These are phyloP conservation scores for Pocillopora meandrina DNA, from an alignment of 92 coral and sea anemone genomes.

Conservation along the genomic window DNA sequence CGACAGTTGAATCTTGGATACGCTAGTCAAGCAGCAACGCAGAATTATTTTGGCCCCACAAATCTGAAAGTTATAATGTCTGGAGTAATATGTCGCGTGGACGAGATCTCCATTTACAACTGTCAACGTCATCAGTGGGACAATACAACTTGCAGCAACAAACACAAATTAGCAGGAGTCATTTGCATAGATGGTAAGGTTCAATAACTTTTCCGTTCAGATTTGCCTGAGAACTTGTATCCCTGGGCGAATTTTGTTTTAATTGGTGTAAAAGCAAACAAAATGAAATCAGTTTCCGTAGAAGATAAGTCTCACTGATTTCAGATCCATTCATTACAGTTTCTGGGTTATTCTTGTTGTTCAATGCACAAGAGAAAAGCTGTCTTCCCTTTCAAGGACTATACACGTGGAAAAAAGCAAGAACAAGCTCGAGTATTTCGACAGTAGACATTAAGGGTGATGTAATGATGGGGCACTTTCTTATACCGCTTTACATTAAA, in stretches of 20 bases:
- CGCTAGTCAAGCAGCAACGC: slow-evolving; percentile 59
- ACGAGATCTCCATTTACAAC: slow-evolving; percentile 76
- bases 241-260: not conserved
- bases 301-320: too few species aligned
- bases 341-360: too few species aligned
- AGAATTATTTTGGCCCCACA: slow-evolving; percentile 51
- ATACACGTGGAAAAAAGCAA: too few species aligned
- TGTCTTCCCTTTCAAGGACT: too few species aligned
- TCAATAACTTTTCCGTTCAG: not conserved
- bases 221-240: too few species aligned
- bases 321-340: too few species aligned
- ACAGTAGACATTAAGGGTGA: too few species aligned
- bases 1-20: slow-evolving; percentile 79
- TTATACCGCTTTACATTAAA: too few species aligned
- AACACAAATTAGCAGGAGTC: slow-evolving; percentile 76
- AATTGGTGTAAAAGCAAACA: not conserved
- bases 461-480: too few species aligned
- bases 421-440: too few species aligned
- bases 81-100: slow-evolving; percentile 70
- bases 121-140: slow-evolving; percentile 67
- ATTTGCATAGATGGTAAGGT: slow-evolving; percentile 71
- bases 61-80: slow-evolving; percentile 66
- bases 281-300: not conserved
- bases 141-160: slow-evolving; percentile 58
- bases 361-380: too few species aligned